A percentile compares a stretch with the other conserved stretches of the same genome.
These are phyloP conservation scores for Corythucha ciliata DNA, from an alignment of 2,888 invertebrate species.

Conservation along the genomic window DNA sequence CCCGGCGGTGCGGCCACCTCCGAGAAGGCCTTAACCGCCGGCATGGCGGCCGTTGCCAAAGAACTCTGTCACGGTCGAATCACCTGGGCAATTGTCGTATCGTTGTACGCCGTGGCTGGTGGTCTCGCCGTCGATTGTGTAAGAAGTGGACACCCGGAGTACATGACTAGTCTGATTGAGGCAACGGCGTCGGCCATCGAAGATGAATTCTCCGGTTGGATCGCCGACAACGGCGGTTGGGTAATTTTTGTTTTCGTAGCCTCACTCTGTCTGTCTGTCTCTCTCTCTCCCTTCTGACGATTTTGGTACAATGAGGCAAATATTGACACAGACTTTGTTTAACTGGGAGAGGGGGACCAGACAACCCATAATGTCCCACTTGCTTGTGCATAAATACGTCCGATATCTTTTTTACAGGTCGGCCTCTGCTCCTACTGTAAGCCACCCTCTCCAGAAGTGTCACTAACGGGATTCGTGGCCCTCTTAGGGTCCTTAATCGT, in stretches of 20 bases:
- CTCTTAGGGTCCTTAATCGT: conserved; percentile 16
- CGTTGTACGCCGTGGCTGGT: conserved; percentile 72
- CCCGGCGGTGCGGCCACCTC: conserved; percentile 51
- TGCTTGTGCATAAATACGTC: too few relatives aligned
- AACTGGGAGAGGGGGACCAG: too few relatives aligned
- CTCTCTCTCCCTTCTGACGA: too few relatives aligned
- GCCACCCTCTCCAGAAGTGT: conserved; percentile 31
- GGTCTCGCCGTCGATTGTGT: conserved; percentile 72
- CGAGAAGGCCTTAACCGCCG: conserved; percentile 52
- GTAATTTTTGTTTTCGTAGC: conserved; percentile 44
- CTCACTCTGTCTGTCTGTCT: too few relatives aligned
- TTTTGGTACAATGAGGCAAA: too few relatives aligned
- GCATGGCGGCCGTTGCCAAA: conserved; percentile 56
- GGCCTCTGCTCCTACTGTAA: conserved; percentile 42
- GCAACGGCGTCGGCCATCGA: conserved; percentile 65
- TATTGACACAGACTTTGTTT: too few relatives aligned
- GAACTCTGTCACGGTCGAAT: conserved; percentile 47
- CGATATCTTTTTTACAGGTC: conserved; percentile 41
- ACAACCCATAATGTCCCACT: too few relatives aligned
- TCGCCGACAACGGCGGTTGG: conserved; percentile 79
- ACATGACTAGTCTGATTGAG: conserved; percentile 64
- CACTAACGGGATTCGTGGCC: conserved; percentile 16
- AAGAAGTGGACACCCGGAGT: conserved; percentile 64
- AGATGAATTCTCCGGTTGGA: conserved; percentile 63
- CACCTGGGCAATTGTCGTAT: conserved; percentile 73